phyloP scores from a whole-genome alignment of 2,113 vertebrate genomes.

The Anolis sagrei region DNA sequence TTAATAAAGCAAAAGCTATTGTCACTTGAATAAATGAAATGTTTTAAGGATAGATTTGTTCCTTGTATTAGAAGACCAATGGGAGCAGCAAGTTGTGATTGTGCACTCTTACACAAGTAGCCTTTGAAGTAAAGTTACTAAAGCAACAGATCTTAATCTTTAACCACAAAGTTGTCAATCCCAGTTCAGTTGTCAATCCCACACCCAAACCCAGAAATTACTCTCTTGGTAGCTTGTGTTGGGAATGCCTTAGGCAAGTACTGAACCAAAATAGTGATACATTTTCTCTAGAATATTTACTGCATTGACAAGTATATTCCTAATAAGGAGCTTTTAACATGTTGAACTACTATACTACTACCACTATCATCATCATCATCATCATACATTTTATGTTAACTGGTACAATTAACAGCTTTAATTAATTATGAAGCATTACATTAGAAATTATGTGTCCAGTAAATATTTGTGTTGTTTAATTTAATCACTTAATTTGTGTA shows the following conservation, averaged over 20 bases:
- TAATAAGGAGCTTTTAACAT: slow-evolving; percentile 18
- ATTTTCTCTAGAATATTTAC: neutral
- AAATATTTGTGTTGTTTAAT: neutral
- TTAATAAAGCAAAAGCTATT: slow-evolving; percentile 32
- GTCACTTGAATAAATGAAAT: slow-evolving; percentile 28
- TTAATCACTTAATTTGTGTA: slow-evolving; percentile 1
- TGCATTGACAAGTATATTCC: slow-evolving; percentile 20
- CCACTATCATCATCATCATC: neutral
- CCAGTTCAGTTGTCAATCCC: neutral
- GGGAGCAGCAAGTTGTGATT: slow-evolving; percentile 11
- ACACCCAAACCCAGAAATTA: neutral
- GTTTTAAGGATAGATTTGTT: slow-evolving; percentile 44
- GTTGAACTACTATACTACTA: neutral
- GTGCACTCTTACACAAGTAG: neutral
- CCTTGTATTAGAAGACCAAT: neutral
- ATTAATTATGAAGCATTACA: neutral
- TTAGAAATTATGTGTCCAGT: neutral
- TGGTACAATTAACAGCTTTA: slow-evolving; percentile 14
- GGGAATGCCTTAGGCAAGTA: neutral
- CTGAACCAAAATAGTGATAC: neutral
- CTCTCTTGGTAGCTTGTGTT: neutral
- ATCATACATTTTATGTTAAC: neutral
- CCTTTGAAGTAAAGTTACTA: slow-evolving; percentile 27
- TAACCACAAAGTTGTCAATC: neutral
- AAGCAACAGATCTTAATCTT: neutral